Percentiles rank a stretch among this genome's conserved stretches.
Conservation (phyloP, 2,797 vertebrate species). For the Rhynchonycteris naso region DNA sequence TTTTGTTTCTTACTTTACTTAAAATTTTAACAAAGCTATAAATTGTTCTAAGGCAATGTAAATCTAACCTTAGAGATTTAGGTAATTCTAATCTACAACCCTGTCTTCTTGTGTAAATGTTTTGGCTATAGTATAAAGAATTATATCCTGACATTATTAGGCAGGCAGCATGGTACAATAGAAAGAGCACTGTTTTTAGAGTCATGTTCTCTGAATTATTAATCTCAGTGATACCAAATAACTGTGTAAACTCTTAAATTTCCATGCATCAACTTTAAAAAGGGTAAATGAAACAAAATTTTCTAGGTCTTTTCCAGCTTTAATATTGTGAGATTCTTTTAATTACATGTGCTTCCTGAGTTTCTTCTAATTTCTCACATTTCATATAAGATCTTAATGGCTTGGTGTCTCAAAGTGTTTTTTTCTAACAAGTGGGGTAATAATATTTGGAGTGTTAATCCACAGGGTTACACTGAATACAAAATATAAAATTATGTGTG, state of each 20-base stretch:
- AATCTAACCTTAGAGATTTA: background rate
- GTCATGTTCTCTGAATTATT: background rate
- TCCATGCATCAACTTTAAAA: conserved; percentile 1
- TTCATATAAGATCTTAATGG: conserved; percentile 34
- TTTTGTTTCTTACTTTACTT: background rate
- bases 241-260: background rate
- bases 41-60: background rate
- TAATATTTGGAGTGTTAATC: conserved; percentile 18
- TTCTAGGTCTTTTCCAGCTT: background rate
- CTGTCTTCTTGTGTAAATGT: background rate
- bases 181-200: background rate
- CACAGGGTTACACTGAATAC: background rate
- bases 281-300: background rate
- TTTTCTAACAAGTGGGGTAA: conserved; percentile 32
- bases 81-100: background rate
- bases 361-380: conserved; percentile 56
- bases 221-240: conserved; percentile 14
- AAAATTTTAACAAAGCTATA: background rate
- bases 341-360: conserved; percentile 29
- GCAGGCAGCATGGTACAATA: background rate
- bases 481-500: conserved; percentile 24
- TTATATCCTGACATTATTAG: background rate
- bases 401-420: conserved; percentile 37
- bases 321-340: background rate
- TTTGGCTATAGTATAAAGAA: background rate